Evolutionary conservation across 2,113 vertebrate species (phyloP), one percentile per base, ranked within the genome.

Genomic region (Uria aalge): DNA sequence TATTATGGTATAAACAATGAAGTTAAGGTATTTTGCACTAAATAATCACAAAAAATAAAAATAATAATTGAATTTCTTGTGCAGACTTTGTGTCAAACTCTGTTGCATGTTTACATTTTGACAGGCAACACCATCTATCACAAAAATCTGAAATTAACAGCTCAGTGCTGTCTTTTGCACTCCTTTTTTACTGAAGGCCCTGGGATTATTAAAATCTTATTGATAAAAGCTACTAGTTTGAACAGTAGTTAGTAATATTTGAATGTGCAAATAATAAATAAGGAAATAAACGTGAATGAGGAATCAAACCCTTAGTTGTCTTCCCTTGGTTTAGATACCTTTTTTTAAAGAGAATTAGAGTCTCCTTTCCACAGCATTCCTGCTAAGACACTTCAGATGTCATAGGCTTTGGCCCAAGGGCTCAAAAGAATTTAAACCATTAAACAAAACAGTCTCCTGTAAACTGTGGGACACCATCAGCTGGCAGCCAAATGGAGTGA

Each of bases 371-470:
- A 36, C 13, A 47, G 2, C 6, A 36, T 45, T 62, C 5, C 21
- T 66, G 3, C 17, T 73, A 24, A 52, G 34, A 77, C 9, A 22
- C 4, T 76, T 85, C 34, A 15, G 18, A 15, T 63, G 3, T 32
- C 9, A 38, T 6, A 74, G 3, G 6, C 24, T 24, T 63, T 5
- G 4, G 18, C 6, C 12, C 5, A 55, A 45, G 6, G 6, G 72
- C 36, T 64, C 48, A 38, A 53, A 77, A 66, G 11, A 50, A 32
- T 1, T 3, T 53, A 68, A 45, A 40, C 40, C 40, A 11, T 40
- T 40, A 40, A 55, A 22, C 8, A 36, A 41, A 60, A 12, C 0
- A 0, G 0, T 60, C 74, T 73, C 12, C 8, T 78, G 27, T 11
- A 56, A 56, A 27, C 14, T 30, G 5, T 8, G 17, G 11, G 4